A percentile compares a stretch with the other conserved stretches of the same genome.
These are phyloP conservation scores for Sphenodon punctatus DNA, from an alignment of 2,797 vertebrate species.

Conservation along the genomic window DNA sequence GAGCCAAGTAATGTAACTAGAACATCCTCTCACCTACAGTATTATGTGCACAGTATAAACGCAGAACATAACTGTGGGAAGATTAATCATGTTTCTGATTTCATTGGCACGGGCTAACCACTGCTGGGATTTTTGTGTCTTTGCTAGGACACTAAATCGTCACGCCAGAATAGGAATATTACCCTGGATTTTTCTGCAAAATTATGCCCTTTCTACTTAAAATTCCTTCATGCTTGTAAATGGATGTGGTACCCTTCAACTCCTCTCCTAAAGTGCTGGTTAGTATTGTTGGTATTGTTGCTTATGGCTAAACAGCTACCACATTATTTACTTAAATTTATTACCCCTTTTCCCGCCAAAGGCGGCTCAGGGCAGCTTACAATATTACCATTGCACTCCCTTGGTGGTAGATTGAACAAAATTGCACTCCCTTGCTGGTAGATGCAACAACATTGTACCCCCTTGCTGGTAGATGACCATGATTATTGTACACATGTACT, in stretches of 20 bases:
- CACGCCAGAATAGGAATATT: not conserved
- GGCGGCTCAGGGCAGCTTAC: no score
- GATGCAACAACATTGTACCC: no score
- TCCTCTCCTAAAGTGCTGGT: not conserved
- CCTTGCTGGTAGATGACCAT: no score
- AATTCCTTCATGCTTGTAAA: not conserved
- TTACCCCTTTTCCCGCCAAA: no score
- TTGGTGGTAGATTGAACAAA: no score
- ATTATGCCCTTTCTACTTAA: not conserved
- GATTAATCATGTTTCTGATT: not conserved
- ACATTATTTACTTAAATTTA: no score
- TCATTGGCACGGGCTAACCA: accelerated
- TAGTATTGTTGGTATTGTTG: not conserved
- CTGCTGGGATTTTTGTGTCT: not conserved
- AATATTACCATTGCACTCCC: no score
- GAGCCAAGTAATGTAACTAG: not conserved
- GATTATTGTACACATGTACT: no score
- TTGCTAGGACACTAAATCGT: not conserved
- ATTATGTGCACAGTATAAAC: not conserved
- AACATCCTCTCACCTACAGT: not conserved
- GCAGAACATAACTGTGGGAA: not conserved
- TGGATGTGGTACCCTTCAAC: not conserved
- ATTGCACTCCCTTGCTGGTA: no score
- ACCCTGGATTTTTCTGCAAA: not conserved
- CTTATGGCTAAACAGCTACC: not conserved